phyloP scores from a whole-genome alignment of 2,888 invertebrate genomes.

The Glyphotaelius pellucidus region DNA sequence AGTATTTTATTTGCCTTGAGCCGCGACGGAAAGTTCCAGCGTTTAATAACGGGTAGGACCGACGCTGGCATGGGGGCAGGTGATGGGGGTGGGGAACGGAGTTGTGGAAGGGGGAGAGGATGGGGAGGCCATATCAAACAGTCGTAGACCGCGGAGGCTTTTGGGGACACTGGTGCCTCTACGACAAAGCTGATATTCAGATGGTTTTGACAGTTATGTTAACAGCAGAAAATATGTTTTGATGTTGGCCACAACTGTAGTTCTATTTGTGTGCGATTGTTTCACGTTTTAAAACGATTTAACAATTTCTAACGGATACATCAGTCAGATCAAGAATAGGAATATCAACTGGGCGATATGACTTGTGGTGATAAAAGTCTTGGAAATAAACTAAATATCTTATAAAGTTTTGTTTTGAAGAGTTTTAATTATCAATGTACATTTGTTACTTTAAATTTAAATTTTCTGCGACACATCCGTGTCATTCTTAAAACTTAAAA shows the following conservation, averaged over 20 bases:
- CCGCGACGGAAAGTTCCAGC: constrained; percentile 36
- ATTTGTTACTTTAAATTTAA: too few relatives aligned
- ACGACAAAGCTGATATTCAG: constrained; percentile 1
- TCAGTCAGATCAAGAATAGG: not conserved
- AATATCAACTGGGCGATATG: not conserved
- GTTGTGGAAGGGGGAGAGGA: not conserved
- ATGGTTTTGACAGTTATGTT: not conserved
- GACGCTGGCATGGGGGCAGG: not conserved
- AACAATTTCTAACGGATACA: not conserved
- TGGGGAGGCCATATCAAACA: constrained; percentile 38
- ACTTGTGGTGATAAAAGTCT: not conserved
- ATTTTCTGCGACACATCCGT: too few relatives aligned
- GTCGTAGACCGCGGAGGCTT: constrained; percentile 43
- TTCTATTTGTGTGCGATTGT: not conserved
- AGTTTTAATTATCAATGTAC: too few relatives aligned
- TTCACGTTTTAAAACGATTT: not conserved
- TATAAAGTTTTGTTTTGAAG: too few relatives aligned
- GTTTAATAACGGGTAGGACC: constrained; percentile 43
- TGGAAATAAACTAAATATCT: too few relatives aligned
- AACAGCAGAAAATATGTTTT: not conserved
- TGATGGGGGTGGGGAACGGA: not conserved
- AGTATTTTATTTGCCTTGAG: constrained; percentile 33
- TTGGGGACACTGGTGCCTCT: constrained; percentile 26
- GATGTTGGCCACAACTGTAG: not conserved
- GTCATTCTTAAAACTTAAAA: too few relatives aligned